Percentiles rank a stretch among this genome's conserved stretches.
These are phyloP conservation scores for Tetranychus truncatus DNA, from an alignment of 2,888 invertebrate species.

Conservation along the genomic window DNA sequence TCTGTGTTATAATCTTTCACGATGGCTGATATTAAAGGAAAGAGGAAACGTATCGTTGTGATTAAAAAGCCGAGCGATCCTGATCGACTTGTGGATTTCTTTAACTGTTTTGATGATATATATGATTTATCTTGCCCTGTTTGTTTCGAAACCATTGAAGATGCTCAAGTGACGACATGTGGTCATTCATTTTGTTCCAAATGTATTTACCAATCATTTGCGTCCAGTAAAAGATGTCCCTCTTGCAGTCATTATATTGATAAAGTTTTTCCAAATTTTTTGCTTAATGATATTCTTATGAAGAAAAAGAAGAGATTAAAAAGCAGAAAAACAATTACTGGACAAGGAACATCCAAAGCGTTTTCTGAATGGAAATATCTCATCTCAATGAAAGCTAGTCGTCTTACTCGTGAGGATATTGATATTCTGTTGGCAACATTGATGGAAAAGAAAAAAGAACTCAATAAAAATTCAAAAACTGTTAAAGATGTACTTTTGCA, in stretches of 20 bases:
- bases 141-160: slow-evolving; percentile 69
- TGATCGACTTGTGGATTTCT: no score
- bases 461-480: slow-evolving; percentile 51
- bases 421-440: slow-evolving; percentile 61
- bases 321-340: background rate
- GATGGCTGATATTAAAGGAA: no score
- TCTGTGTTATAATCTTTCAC: no score
- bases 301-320: background rate
- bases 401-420: slow-evolving; percentile 53
- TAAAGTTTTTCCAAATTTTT: slow-evolving; percentile 66
- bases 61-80: no score
- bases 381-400: slow-evolving; percentile 26
- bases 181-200: slow-evolving; percentile 77
- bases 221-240: slow-evolving; percentile 52
- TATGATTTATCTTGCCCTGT: slow-evolving; percentile 45
- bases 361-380: slow-evolving; percentile 27
- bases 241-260: slow-evolving; percentile 59
- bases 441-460: slow-evolving; percentile 53
- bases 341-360: background rate
- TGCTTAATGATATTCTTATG: slow-evolving; percentile 47
- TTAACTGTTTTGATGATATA: no score
- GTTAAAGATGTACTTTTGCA: slow-evolving; percentile 58
- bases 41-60: no score
- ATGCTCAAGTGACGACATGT: slow-evolving; percentile 74
- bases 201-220: slow-evolving; percentile 52